phyloP scores from a whole-genome alignment of 1,140 invertebrate species.

The Coptotermes formosanus region DNA sequence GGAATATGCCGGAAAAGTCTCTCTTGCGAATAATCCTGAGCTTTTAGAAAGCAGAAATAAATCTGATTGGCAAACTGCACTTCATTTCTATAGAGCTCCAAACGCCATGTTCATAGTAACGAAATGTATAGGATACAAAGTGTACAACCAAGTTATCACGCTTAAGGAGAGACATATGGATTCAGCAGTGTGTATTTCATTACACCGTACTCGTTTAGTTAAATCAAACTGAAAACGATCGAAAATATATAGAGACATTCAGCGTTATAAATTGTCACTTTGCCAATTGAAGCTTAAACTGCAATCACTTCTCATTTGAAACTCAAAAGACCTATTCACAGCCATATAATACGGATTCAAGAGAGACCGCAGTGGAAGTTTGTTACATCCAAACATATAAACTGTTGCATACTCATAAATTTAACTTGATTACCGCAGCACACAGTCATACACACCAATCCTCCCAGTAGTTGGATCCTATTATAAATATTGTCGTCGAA shows the following conservation, averaged over 20 bases:
- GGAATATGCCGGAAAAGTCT: too few relatives aligned
- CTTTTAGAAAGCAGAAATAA: not conserved
- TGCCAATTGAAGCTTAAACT: slow-evolving; percentile 12
- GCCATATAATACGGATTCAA: not conserved
- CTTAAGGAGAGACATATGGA: not conserved
- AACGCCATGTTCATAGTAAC: not conserved
- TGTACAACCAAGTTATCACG: not conserved
- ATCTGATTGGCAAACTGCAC: not conserved
- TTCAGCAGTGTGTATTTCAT: not conserved
- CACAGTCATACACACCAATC: not conserved
- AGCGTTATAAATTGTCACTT: slow-evolving; percentile 14
- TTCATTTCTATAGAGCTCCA: not conserved
- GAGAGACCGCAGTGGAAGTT: not conserved
- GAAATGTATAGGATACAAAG: not conserved
- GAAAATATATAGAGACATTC: not conserved
- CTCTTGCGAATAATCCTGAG: too few relatives aligned
- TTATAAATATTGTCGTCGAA: not conserved
- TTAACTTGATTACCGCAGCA: not conserved
- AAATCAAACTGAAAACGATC: slow-evolving; percentile 3
- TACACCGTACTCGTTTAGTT: slow-evolving; percentile 4
- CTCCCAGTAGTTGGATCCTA: not conserved
- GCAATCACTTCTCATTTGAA: not conserved
- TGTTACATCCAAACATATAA: not conserved
- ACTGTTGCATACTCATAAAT: not conserved
- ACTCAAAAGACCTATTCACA: not conserved